Conservation (phyloP, 2,113 vertebrate genomes). For the Tupaia tana region DNA sequence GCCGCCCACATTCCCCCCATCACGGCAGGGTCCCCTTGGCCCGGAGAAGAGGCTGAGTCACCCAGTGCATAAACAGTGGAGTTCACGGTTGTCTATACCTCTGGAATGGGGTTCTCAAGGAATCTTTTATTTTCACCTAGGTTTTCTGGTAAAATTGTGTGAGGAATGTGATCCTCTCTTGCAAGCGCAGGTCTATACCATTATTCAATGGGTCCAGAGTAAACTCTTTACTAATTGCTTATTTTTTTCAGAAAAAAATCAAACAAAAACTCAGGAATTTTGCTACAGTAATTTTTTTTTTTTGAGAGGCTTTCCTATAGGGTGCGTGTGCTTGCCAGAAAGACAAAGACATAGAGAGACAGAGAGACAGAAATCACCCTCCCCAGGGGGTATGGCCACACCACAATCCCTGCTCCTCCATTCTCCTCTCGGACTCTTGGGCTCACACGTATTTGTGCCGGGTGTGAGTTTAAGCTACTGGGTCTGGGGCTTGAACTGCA, state of each 20-base stretch:
- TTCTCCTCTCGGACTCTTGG: too few relatives aligned
- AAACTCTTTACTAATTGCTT: not conserved
- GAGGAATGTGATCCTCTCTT: not conserved
- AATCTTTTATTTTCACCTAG: slow-evolving; percentile 9
- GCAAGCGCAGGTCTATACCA: not conserved
- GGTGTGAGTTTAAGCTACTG: too few relatives aligned
- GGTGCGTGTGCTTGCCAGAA: too few relatives aligned
- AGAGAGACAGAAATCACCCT: too few relatives aligned
- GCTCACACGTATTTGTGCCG: too few relatives aligned
- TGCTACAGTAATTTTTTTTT: not conserved
- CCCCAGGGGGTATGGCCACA: too few relatives aligned
- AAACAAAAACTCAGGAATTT: not conserved
- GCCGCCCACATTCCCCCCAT: fast-evolving
- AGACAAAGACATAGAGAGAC: too few relatives aligned
- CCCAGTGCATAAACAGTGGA: fast-evolving
- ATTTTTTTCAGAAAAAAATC: slow-evolving; percentile 39
- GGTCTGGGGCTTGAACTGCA: too few relatives aligned
- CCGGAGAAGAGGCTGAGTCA: not conserved
- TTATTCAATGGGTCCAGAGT: not conserved
- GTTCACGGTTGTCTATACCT: not conserved
- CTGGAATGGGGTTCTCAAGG: not conserved
- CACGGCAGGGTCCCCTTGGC: not conserved
- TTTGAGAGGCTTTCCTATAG: too few relatives aligned
- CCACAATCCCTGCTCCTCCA: too few relatives aligned
- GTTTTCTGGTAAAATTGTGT: slow-evolving; percentile 15